Evolutionary conservation across 2,797 vertebrate species (phyloP).

Genomic region (Vespertilio murinus): DNA sequence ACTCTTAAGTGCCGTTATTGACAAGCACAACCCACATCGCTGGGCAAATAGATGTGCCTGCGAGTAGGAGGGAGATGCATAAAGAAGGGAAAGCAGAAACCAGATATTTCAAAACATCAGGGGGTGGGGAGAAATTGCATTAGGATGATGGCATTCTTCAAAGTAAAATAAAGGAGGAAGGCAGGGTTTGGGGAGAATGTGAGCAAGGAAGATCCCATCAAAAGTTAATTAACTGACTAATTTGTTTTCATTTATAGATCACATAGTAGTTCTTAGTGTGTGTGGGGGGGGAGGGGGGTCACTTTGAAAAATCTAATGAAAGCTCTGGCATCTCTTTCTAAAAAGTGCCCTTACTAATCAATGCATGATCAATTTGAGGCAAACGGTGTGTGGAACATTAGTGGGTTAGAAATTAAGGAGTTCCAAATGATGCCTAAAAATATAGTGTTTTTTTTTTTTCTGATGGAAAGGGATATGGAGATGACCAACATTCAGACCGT

Average conservation of each 20-base stretch:
- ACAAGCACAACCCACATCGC: neutral
- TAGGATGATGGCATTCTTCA: neutral
- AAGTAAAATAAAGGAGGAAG: neutral
- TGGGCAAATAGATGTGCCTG: conserved; percentile 19
- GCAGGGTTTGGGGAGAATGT: neutral
- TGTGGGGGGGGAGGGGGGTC: neutral
- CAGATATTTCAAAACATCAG: conserved; percentile 54
- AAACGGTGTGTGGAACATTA: neutral
- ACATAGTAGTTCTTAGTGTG: neutral
- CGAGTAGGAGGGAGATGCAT: neutral
- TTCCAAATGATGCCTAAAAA: neutral
- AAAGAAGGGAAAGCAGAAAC: neutral
- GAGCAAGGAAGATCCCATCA: conserved; percentile 1
- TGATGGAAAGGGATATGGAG: neutral
- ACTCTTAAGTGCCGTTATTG: neutral
- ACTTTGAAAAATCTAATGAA: neutral
- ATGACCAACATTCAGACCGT: neutral
- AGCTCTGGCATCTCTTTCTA: neutral
- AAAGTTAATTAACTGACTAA: neutral
- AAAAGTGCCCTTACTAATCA: neutral
- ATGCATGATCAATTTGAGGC: neutral
- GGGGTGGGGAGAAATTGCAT: neutral
- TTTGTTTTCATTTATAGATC: neutral
- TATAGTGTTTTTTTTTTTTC: neutral
- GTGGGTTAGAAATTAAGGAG: neutral